phyloP scores from a whole-genome alignment of 2,888 invertebrate species.

The Machimus rusticus region DNA sequence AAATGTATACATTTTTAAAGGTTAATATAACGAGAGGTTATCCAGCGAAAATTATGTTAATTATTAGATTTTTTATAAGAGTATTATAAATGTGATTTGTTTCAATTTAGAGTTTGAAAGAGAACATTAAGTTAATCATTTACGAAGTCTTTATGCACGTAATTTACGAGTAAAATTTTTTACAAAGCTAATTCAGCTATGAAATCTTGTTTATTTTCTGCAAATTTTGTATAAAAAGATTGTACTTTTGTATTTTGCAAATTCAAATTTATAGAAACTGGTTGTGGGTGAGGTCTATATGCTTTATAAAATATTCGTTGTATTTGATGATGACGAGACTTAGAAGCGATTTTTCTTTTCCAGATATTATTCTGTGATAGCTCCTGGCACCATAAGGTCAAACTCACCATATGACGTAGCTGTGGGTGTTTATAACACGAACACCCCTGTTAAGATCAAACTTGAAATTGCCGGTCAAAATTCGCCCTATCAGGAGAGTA shows the following conservation, averaged over 20 bases:
- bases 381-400: conserved; percentile 78
- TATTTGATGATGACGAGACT: neutral
- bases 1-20: too few relatives aligned
- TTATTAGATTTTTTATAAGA: too few relatives aligned
- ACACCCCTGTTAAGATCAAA: conserved; percentile 72
- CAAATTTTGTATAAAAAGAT: too few relatives aligned
- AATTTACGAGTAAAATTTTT: too few relatives aligned
- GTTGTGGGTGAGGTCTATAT: neutral
- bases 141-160: too few relatives aligned
- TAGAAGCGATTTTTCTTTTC: neutral
- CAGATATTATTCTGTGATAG: conserved; percentile 68
- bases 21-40: too few relatives aligned
- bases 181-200: too few relatives aligned
- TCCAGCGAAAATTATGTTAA: too few relatives aligned
- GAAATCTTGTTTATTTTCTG: too few relatives aligned
- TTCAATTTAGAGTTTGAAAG: too few relatives aligned
- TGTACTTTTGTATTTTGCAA: neutral
- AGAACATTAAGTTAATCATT: too few relatives aligned
- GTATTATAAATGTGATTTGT: too few relatives aligned
- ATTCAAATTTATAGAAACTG: neutral
- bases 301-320: neutral
- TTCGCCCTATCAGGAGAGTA: conserved; percentile 50
- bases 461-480: conserved; percentile 74
- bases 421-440: conserved; percentile 66
- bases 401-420: conserved; percentile 81